Evolutionary conservation across 37 sponge, comb jelly and placozoan species (phyloP).

Genomic region (Ianthella basta): DNA sequence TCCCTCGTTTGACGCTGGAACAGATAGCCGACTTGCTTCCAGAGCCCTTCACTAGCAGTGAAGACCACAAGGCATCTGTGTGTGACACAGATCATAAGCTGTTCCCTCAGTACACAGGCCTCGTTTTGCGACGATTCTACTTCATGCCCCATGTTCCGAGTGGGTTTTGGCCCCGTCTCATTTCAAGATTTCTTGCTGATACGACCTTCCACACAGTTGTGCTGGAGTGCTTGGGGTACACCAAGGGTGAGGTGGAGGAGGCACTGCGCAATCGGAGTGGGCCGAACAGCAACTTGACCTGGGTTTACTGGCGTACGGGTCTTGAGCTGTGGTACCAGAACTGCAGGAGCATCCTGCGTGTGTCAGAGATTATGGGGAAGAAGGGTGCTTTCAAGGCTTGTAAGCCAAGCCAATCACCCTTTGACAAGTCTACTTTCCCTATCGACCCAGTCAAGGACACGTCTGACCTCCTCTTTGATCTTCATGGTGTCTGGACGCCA

Average conservation of each 20-base stretch:
- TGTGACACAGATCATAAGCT: neutral
- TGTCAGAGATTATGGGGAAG: slow-evolving; percentile 69
- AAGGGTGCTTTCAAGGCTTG: slow-evolving; percentile 56
- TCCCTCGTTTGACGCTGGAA: slow-evolving; percentile 67
- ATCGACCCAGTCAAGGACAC: slow-evolving; percentile 61
- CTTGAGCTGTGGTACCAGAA: slow-evolving; percentile 88
- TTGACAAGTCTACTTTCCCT: slow-evolving; percentile 34
- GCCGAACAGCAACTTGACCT: slow-evolving; percentile 47
- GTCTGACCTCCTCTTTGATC: slow-evolving; percentile 67
- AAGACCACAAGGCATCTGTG: neutral
- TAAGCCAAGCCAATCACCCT: slow-evolving; percentile 43
- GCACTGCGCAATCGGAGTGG: neutral
- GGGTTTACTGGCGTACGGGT: slow-evolving; percentile 94
- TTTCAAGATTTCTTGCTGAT: slow-evolving; percentile 74
- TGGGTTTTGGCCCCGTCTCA: slow-evolving; percentile 94
- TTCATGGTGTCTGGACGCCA: slow-evolving; percentile 61
- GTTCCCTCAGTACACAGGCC: slow-evolving; percentile 51
- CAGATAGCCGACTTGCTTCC: slow-evolving; percentile 26
- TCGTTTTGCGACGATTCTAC: slow-evolving; percentile 81
- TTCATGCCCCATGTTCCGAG: slow-evolving; percentile 92
- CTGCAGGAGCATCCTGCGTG: slow-evolving; percentile 56
- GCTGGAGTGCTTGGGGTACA: slow-evolving; percentile 44
- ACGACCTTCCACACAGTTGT: slow-evolving; percentile 46
- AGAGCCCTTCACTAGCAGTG: neutral
- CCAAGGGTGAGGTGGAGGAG: slow-evolving; percentile 48